Conservation (phyloP, 2,888 invertebrate species). For the Cheilosia vernalis region DNA sequence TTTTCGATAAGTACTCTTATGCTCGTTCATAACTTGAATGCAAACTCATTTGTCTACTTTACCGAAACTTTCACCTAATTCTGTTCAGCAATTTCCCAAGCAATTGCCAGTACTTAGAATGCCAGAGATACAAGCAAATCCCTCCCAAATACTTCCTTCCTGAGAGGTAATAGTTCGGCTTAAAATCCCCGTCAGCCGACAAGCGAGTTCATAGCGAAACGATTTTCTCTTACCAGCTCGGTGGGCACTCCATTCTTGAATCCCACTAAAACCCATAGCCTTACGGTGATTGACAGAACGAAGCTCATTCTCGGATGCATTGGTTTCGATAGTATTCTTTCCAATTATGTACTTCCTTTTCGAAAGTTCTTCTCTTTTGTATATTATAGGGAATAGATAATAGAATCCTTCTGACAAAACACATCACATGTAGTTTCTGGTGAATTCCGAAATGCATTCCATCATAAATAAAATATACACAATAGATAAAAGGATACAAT, state of each 20-base stretch:
- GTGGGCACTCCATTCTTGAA: background rate
- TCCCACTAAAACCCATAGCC: background rate
- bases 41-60: conserved; percentile 34
- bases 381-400: background rate
- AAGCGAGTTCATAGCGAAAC: background rate
- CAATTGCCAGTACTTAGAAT: conserved; percentile 45
- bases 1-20: no score
- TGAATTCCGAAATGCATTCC: conserved; percentile 6
- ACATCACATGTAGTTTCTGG: background rate
- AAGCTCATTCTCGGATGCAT: background rate
- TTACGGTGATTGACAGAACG: conserved; percentile 3
- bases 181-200: conserved; percentile 16
- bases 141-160: conserved; percentile 24
- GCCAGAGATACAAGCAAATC: conserved; percentile 42
- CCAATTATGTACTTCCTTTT: conserved; percentile 20
- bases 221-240: conserved; percentile 1
- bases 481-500: conserved; percentile 2
- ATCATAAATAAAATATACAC: conserved; percentile 7
- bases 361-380: background rate
- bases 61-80: background rate
- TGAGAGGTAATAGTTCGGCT: conserved; percentile 19
- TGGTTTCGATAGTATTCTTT: conserved; percentile 2
- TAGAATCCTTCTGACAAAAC: background rate
- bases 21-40: conserved; percentile 28
- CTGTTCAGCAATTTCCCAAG: conserved; percentile 31